Evolutionary conservation across 2,113 vertebrate species (phyloP), one percentile per base, ranked within the genome.

Genomic region (Panthera uncia): DNA sequence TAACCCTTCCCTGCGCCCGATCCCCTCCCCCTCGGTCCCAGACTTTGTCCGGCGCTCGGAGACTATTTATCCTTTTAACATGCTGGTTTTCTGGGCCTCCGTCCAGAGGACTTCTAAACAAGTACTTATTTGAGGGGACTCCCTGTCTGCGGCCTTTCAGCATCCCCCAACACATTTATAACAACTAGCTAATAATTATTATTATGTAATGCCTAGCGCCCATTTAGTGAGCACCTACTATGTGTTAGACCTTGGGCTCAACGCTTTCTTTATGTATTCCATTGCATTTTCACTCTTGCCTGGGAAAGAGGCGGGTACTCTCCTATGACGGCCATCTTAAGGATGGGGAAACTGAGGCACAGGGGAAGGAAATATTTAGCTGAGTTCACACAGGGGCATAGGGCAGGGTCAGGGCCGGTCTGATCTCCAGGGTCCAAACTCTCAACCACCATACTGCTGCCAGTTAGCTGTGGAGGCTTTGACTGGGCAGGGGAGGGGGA

Each of bases 1-100:
- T 98, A 99, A 97, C 91, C 94, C 96, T 97, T 97, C 96, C 81
- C 94, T 92, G 98, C 92, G 94, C 96, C 73, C 88, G 73, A 95
- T 96, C 96, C 97, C 80, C 97, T 97, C 97, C 98, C 96, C 18
- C 36, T 16, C 18, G n/a, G 1, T 1, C 76, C 57, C 92, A 65
- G 85, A 78, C 89, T 90, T 27, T 89, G 93, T 66, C 85, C 95
- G 12, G 85, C 78, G 33, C 16, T 23, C 1, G n/a, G 78, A 21
- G 78, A 81, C 91, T 71, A 33, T 95, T 95, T 82, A 74, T 92
- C 96, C 92, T 82, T 83, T 95, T 80, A 78, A 69, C 86, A 12
- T 83, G 66, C 95, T 45, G 96, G 66, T 65, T 68, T 93, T 68
- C 97, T 65, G 92, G 96, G 96, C 93, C 91, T 69, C 63, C 5